These are phyloP conservation scores for Echinometra lucunter DNA, from an alignment of 53 echinoderm and acorn worm species.

Conservation along the genomic window DNA sequence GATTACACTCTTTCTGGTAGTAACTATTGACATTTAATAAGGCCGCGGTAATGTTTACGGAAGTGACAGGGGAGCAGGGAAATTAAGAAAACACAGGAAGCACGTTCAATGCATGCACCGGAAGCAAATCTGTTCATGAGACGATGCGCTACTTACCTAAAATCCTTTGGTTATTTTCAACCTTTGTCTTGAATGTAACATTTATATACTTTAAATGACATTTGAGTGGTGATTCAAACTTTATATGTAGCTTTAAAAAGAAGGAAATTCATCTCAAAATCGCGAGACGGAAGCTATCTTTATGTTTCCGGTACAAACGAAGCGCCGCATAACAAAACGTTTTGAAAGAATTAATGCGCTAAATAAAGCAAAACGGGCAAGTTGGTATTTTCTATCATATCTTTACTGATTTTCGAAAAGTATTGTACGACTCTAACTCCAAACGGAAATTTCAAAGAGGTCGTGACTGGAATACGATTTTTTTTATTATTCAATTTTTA, in stretches of 20 bases:
- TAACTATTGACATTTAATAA: neutral
- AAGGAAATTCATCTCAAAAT: neutral
- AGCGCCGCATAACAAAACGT: neutral
- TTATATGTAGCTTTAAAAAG: neutral
- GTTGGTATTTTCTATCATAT: neutral
- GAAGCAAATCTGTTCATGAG: conserved; percentile 26
- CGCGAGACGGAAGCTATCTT: conserved; percentile 38
- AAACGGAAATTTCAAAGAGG: neutral
- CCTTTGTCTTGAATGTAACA: neutral
- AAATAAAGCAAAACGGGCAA: neutral
- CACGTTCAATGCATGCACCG: conserved; percentile 9
- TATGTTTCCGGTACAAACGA: conserved; percentile 46
- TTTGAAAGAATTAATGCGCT: neutral
- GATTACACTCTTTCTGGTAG: neutral
- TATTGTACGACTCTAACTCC: neutral
- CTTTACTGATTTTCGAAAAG: neutral
- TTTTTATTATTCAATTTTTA: neutral
- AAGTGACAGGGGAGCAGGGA: conserved; percentile 34
- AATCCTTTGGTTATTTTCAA: neutral
- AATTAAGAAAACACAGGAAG: conserved; percentile 47
- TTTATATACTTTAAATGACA: neutral
- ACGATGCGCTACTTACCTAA: conserved; percentile 2
- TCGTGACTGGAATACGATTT: neutral
- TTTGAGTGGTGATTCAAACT: neutral
- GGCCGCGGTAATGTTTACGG: conserved; percentile 50